A percentile compares a stretch with the other conserved stretches of the same genome.
These are phyloP conservation scores for Xestia c-nigrum DNA, from an alignment of 2,888 invertebrate species.

Conservation along the genomic window DNA sequence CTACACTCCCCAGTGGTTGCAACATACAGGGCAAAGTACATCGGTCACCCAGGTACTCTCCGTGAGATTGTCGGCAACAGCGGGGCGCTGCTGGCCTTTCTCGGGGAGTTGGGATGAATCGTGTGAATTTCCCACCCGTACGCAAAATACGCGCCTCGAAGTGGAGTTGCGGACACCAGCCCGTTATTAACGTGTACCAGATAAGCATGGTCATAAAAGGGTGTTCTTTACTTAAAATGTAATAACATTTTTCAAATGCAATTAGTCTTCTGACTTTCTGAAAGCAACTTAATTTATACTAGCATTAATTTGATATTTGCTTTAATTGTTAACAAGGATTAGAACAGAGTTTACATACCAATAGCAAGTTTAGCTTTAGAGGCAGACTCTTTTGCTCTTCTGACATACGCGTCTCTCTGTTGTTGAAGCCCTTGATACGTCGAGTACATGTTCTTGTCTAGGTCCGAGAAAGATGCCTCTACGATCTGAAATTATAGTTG, in stretches of 20 bases:
- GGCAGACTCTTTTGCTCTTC: slow-evolving; percentile 91
- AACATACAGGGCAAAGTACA: too few species aligned
- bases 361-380: slow-evolving; percentile 90
- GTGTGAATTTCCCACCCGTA: too few species aligned
- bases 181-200: too few species aligned
- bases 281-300: background rate
- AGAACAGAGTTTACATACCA: slow-evolving; percentile 76
- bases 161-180: too few species aligned
- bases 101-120: too few species aligned
- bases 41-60: too few species aligned
- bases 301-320: background rate
- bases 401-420: slow-evolving; percentile 89
- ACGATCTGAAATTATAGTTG: slow-evolving; percentile 85
- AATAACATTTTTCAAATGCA: background rate
- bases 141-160: too few species aligned
- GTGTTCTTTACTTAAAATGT: background rate
- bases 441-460: slow-evolving; percentile 90
- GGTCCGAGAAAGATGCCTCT: slow-evolving; percentile 91
- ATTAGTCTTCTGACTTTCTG: background rate
- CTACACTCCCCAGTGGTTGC: too few species aligned
- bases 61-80: too few species aligned
- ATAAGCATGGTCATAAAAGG: too few species aligned
- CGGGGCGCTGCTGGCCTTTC: too few species aligned
- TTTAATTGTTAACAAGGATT: background rate
- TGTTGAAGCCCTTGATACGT: slow-evolving; percentile 90